Evolutionary conservation across 2,113 vertebrate species (phyloP).

Genomic region (Bettongia penicillata): DNA sequence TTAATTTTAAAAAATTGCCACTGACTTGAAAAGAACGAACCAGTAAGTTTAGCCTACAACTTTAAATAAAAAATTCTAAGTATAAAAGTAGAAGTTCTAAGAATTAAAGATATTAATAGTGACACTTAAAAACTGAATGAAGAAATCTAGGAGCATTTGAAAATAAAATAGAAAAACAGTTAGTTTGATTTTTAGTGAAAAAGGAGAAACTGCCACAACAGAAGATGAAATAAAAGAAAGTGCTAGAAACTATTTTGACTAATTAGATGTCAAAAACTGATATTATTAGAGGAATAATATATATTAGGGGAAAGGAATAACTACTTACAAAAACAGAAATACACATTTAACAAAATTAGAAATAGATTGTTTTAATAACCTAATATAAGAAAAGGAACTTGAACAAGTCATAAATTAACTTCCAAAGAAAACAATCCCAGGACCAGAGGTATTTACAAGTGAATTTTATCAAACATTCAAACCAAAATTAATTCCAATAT

Average conservation of each 20-base stretch:
- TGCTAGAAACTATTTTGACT: not conserved
- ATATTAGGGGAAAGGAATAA: not conserved
- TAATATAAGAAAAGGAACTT: not conserved
- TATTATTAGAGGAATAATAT: no score
- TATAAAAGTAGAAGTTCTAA: not conserved
- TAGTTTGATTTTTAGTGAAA: not conserved
- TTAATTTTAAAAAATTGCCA: no score
- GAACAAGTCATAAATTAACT: not conserved
- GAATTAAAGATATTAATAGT: not conserved
- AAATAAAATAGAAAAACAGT: no score
- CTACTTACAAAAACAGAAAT: not conserved
- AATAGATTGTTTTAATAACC: not conserved
- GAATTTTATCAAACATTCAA: not conserved
- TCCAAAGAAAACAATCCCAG: not conserved
- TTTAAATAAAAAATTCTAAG: not conserved
- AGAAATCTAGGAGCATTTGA: not conserved
- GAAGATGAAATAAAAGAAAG: not conserved
- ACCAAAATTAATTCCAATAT: not conserved
- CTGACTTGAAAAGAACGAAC: not conserved
- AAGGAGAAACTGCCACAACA: not conserved
- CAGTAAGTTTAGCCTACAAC: not conserved
- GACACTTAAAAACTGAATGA: not conserved
- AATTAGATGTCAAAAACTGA: not conserved
- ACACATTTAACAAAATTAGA: not conserved
- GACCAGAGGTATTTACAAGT: not conserved